Conservation (phyloP, 2,888 invertebrate genomes). For the Smittia sp. region DNA sequence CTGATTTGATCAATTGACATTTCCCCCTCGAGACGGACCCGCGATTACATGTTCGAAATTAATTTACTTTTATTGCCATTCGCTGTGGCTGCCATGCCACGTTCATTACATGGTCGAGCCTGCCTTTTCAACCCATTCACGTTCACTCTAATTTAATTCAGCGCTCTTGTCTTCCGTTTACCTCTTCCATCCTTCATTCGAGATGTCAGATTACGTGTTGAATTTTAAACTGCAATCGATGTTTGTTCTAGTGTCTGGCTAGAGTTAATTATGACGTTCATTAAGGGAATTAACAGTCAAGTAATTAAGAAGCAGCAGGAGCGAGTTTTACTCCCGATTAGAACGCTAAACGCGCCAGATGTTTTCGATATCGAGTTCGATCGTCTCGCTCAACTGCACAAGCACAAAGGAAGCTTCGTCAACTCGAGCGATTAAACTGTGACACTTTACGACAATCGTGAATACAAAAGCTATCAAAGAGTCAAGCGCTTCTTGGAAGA, state of each 20-base stretch:
- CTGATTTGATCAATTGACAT: conserved; percentile 22
- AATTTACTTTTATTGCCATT: conserved; percentile 19
- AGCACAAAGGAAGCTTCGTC: not conserved
- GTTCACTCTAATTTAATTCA: conserved; percentile 20
- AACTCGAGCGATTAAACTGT: conserved; percentile 1
- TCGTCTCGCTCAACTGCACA: not conserved
- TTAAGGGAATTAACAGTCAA: conserved; percentile 6
- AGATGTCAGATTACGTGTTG: conserved; percentile 13
- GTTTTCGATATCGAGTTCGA: not conserved
- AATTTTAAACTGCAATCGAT: not conserved
- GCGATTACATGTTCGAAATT: conserved; percentile 21
- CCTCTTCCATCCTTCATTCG: not conserved
- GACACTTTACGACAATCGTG: not conserved
- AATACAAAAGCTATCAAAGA: not conserved
- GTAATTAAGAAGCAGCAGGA: conserved; percentile 4
- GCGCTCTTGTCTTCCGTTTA: not conserved
- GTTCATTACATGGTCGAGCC: conserved; percentile 1
- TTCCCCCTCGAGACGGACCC: not conserved
- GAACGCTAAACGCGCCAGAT: not conserved
- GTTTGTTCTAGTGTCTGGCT: not conserved
- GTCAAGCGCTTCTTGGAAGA: too few species aligned
- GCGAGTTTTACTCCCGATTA: not conserved
- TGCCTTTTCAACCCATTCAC: conserved; percentile 16
- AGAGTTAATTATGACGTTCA: conserved; percentile 23
- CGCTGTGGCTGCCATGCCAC: not conserved